A percentile compares a stretch with the other conserved stretches of the same genome.
These are phyloP conservation scores for Danionella dracula DNA, from an alignment of 2,797 vertebrate species.

Conservation along the genomic window DNA sequence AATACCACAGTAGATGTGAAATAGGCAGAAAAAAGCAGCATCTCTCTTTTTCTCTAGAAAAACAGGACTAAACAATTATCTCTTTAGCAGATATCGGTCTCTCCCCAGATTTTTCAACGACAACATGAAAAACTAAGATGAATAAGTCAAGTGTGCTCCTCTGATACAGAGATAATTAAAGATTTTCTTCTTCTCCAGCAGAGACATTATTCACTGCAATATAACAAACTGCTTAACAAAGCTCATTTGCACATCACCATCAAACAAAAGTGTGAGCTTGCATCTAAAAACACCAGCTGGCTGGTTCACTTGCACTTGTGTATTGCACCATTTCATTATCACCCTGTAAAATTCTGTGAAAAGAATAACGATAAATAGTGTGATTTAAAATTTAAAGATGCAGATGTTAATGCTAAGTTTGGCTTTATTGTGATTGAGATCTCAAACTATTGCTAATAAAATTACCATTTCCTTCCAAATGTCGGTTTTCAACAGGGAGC, in stretches of 20 bases:
- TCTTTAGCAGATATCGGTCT: constrained; percentile 23
- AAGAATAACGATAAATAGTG: no score
- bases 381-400: no score
- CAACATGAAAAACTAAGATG: not conserved
- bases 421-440: no score
- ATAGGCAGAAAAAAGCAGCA: constrained; percentile 11
- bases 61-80: constrained; percentile 43
- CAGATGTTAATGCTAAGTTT: no score
- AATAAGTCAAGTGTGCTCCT: not conserved
- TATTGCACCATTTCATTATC: constrained; percentile 16
- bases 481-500: not conserved
- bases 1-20: constrained; percentile 39
- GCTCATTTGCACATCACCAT: not conserved
- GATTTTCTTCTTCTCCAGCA: constrained; percentile 20
- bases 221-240: not conserved
- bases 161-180: constrained; percentile 24
- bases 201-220: not conserved
- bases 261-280: not conserved
- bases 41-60: constrained; percentile 23
- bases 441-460: not conserved
- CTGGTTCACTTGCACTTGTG: constrained; percentile 11
- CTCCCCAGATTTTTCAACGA: constrained; percentile 18
- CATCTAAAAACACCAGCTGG: constrained; percentile 24
- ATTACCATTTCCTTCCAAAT: constrained; percentile 3
- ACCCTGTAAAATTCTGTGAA: constrained; percentile 27